Conservation (phyloP, 2,113 vertebrate genomes). For the Brachyistius frenatus region DNA sequence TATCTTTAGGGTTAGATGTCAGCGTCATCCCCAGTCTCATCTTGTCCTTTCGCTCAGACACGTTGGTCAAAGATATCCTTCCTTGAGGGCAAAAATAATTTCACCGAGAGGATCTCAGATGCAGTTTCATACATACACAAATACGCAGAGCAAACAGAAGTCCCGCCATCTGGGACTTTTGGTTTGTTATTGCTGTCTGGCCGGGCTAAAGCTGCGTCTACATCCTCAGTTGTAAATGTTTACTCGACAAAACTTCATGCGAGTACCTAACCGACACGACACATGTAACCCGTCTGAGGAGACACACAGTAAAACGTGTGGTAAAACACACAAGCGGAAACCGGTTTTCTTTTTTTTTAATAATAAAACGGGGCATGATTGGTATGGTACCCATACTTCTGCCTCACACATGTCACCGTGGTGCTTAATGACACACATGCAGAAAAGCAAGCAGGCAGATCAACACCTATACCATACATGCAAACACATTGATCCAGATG, state of each 20-base stretch:
- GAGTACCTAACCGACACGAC: slow-evolving; percentile 40
- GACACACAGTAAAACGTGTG: slow-evolving; percentile 47
- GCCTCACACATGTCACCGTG: slow-evolving; percentile 57
- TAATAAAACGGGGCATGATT: slow-evolving; percentile 63
- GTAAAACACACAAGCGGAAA: slow-evolving; percentile 72
- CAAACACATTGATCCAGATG: slow-evolving; percentile 8
- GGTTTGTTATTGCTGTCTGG: slow-evolving; percentile 75
- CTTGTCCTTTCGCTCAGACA: slow-evolving; percentile 96
- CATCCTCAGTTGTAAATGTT: slow-evolving; percentile 55
- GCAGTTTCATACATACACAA: slow-evolving; percentile 21
- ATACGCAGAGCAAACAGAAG: slow-evolving; percentile 49
- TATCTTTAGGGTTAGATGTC: slow-evolving; percentile 92
- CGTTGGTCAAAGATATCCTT: slow-evolving; percentile 96
- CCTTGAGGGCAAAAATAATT: slow-evolving; percentile 83
- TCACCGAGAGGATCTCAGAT: slow-evolving; percentile 49
- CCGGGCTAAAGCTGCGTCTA: slow-evolving; percentile 55
- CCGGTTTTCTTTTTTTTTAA: neutral
- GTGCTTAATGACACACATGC: slow-evolving; percentile 38
- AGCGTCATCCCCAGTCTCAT: slow-evolving; percentile 98
- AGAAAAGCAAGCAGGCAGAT: slow-evolving; percentile 17
- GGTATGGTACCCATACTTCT: slow-evolving; percentile 61
- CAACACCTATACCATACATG: neutral
- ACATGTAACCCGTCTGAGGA: slow-evolving; percentile 61
- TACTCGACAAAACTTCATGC: slow-evolving; percentile 43
- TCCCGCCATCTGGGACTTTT: slow-evolving; percentile 55